Base-by-base conservation (phyloP, 2,113 vertebrate genomes). In the Cheirogaleus medius region DNA sequence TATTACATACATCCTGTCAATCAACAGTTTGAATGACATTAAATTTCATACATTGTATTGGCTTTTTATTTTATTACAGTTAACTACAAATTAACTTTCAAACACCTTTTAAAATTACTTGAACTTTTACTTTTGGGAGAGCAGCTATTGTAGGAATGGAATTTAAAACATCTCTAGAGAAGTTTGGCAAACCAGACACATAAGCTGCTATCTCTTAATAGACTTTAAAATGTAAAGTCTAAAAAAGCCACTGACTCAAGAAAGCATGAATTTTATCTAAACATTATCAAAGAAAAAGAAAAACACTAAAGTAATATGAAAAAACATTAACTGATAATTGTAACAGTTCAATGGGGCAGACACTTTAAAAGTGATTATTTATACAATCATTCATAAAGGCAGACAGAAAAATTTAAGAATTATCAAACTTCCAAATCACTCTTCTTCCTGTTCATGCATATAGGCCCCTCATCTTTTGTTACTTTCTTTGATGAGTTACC, bases 101-200 rank as follows among this genome's bases (percentile, higher is more conserved):
- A 95, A 87, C 4, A 96, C 37, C 32, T 95, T 76, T 86, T 80
- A 18, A 87, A 92, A 90, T 87, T 71, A 80, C 37, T 93, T 90
- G 18, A 93, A 84, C 47, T 92, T 87, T 83, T 58, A 84, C 54
- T 92, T 84, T 83, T 58, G n/a, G 47, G 14, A 94, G 1, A 94
- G 7, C 10, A 37, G 21, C 49, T 21, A 44, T 9, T 76, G 6
- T 42, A 90, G 18, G 6, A 96, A 87, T 92, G 58, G 80, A 90
- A 73, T 44, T 76, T 58, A 87, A 63, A 94, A 71, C 18, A 78
- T 90, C 29, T 94, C 47, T 42, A 96, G 8, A 89, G 47, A 14
- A 64, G 18, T 64, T 47, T 64, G 80, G 58, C 39, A 96, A 96
- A 76, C 34, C 27, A 86, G 91, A 93, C 8, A 82, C 37, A 86